Evolutionary conservation across 2,113 vertebrate genomes (phyloP), one percentile per base, ranked within the genome.

Genomic region (Cyanoderma ruficeps): DNA sequence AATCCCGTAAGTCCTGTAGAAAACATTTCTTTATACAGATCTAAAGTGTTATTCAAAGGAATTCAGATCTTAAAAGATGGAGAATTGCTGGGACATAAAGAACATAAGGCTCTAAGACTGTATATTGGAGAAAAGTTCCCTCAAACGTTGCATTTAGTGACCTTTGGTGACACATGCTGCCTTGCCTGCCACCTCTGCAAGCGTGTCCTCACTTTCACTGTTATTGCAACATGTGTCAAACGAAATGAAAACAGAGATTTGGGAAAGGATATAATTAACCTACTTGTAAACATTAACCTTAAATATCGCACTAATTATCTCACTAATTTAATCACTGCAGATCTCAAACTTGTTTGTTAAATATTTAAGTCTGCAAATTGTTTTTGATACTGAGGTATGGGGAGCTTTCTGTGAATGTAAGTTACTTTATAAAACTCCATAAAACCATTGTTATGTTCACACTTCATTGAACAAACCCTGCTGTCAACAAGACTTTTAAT

Each of bases 221-320:
- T 82, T 96, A 31, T 2, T 78, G 41, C 69, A 97, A 92, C 72
- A 75, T 33, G 64, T 10, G 22, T 79, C 65, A 86, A 90, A 76
- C 0, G 1, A 86, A 92, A 93, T 64, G 88, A 92, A 93, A 96
- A 94, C 96, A 96, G 85, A 87, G 85, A 93, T 95, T 96, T 96
- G 69, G 93, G 53, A 67, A 92, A 94, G 83, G 80, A 75, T 95
- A 71, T 96, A 94, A 96, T 95, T 94, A 96, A 90, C 75, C 87
- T 94, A 94, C 92, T 94, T 96, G 94, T 94, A 91, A 96, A 92
- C 78, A 82, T 84, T 95, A 96, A 93, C 95, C 94, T 96, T 96
- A 93, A 96, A 95, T 90, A 92, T 92, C 11, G 24, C 92, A 79
- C 71, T 96, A 96, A 96, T 96, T 95, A 93, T 31, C 92, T 82